These are phyloP conservation scores for Regulus satrapa DNA, from an alignment of 2,113 vertebrate genomes.

Conservation along the genomic window DNA sequence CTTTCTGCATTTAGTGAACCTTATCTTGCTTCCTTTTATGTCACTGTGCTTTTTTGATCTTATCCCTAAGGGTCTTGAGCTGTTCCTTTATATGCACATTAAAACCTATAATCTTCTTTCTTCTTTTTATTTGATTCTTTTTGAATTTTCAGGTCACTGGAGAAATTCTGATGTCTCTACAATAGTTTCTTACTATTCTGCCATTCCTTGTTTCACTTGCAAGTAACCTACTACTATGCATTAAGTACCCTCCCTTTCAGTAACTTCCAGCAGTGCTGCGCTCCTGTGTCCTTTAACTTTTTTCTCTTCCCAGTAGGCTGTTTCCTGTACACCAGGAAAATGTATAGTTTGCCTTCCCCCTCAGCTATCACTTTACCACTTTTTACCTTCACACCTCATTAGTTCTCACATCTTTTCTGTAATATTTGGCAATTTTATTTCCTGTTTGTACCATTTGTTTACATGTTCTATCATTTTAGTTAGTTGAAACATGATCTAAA, in stretches of 20 bases:
- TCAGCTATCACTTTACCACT: not conserved
- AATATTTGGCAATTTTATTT: not conserved
- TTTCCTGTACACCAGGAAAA: not conserved
- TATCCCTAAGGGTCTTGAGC: not conserved
- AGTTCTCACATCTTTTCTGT: not conserved
- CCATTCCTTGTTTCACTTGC: not conserved
- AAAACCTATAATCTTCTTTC: constrained; percentile 24
- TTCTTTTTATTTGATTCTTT: not conserved
- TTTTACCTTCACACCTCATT: not conserved
- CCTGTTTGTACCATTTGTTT: not conserved
- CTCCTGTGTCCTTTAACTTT: not conserved
- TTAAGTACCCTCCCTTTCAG: not conserved
- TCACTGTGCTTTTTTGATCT: constrained; percentile 19
- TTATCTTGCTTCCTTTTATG: constrained; percentile 9
- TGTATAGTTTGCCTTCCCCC: not conserved
- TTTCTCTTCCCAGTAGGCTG: not conserved
- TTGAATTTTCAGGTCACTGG: constrained; percentile 20
- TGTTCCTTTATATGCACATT: not conserved
- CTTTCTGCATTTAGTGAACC: not conserved
- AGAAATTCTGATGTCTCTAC: constrained; percentile 16
- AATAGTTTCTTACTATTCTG: not conserved
- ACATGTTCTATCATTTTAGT: not conserved
- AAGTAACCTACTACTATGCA: not conserved
- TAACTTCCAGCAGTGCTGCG: not conserved
- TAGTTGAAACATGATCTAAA: not conserved